Evolutionary conservation across 1,140 invertebrate genomes (phyloP).

Genomic region (Mamestra configurata): DNA sequence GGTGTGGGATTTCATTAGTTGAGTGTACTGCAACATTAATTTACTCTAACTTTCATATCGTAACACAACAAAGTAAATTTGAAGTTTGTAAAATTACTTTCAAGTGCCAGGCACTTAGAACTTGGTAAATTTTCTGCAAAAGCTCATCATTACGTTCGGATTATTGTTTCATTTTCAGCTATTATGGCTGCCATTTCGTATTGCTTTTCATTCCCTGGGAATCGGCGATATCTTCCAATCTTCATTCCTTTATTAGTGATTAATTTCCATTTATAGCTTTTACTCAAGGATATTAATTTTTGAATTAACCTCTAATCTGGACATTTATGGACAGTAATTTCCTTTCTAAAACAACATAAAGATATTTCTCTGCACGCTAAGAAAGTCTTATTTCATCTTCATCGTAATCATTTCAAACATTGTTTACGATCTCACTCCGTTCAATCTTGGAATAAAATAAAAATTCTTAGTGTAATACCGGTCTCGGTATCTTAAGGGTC

Average conservation of each 20-base stretch:
- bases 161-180: background rate
- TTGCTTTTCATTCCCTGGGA: background rate
- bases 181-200: background rate
- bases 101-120: background rate
- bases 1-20: constrained; percentile 2
- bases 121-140: background rate
- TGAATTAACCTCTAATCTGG: no score
- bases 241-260: no score
- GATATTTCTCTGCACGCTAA: background rate
- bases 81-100: background rate
- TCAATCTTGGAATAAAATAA: background rate
- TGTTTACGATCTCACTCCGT: background rate
- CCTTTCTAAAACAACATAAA: background rate
- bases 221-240: background rate
- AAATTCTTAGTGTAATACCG: constrained; percentile 12
- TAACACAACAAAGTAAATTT: no score
- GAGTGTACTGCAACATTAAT: background rate
- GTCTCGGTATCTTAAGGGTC: constrained; percentile 36
- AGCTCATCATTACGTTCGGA: background rate
- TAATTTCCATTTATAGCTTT: background rate
- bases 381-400: background rate
- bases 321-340: no score
- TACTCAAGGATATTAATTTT: no score
- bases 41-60: no score
- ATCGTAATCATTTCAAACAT: background rate